Base-by-base conservation (phyloP, 2,797 vertebrate genomes). In the Etheostoma perlongum region DNA sequence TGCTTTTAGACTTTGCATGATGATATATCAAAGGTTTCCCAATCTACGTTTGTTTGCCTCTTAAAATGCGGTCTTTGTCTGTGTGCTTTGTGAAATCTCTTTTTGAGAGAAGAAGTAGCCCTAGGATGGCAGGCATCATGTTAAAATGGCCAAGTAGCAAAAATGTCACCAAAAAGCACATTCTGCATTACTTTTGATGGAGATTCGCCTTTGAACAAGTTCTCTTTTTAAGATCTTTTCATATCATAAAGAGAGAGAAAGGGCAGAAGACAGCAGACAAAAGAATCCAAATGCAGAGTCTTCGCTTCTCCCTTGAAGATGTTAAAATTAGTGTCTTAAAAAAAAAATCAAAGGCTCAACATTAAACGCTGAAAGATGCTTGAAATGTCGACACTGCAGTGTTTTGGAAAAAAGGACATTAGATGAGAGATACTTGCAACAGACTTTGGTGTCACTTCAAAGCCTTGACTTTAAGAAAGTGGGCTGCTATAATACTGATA, bases 381-480 rank as follows among this genome's bases (percentile, higher is more conserved):
- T 94, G 92, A 94, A 95, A 95, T 94, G 93, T 94, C 93, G 92
- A 94, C 93, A 86, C 89, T 89, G 92, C 92, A 88, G 92, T 85
- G 92, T 93, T 93, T 94, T 92, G 90, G 88, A 91, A 91, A 91
- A 93, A 90, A 92, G 88, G 89, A 90, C 86, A 84, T 64, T 73
- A 93, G 93, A 95, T 95, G 94, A 94, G 94, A 95, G 92, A 94
- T 94, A 90, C 89, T 92, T 85, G 90, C 87, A 89, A 84, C 90
- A 90, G 90, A 94, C 94, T 95, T 94, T 95, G 93, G 94, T 95
- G 94, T 92, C 94, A 95, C 94, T 94, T 95, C 94, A 95, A 95
- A 95, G 94, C 75, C 44, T 75, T 77, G 80, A 89, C 91, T 94
- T 90, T 91, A 89, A 94, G 91, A 94, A 94, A 93, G 88, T 92